Evolutionary conservation across 2,888 invertebrate genomes (phyloP), one percentile per base, ranked within the genome.

Genomic region (Psylliodes chrysocephalus): DNA sequence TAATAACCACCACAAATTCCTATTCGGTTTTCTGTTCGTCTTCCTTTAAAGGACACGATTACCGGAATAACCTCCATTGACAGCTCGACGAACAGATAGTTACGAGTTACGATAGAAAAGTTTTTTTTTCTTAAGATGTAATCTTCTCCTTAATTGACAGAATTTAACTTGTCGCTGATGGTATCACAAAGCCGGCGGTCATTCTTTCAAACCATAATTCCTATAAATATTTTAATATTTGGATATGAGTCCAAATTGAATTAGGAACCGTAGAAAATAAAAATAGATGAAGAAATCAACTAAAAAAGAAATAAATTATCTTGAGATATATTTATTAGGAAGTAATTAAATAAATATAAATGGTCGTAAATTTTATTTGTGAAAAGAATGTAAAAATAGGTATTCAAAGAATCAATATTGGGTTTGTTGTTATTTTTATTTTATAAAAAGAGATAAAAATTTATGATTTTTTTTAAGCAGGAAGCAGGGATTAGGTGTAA

Each of bases 221-320:
- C 67, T 74, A 74, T 77, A 75, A 76, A 75, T 77, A 75, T 76
- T 75, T 75, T 72, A 64, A 67, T 62, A 54, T 72, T 69, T 68
- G 69, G 69, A 70, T 69, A 73, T 67, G 69, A 12, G 49, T 4
- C 49, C 30, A 49, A 49, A 49, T 49, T 49, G 30, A 28, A 28
- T 49, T 49, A 49, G 49, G 28, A 42, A 18, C 42, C 18, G 17
- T 17, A 18, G 42, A 18, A 42, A 2, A 10, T 17, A 42, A 8
- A 42, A 18, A 18, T 18, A 18, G 8, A 42, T 17, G 15, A 42
- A 17, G 4, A 4, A n/a, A n/a, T n/a, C n/a, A 12, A 35, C 22
- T 6, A 6, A 35, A 35, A 10, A 35, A 12, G 14, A 35, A 10
- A 12, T 30, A 30, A 30, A 30, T 30, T 30, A 30, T n/a, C n/a